phyloP scores from a whole-genome alignment of 2,113 vertebrate species.

The Ammodramus savannarum region DNA sequence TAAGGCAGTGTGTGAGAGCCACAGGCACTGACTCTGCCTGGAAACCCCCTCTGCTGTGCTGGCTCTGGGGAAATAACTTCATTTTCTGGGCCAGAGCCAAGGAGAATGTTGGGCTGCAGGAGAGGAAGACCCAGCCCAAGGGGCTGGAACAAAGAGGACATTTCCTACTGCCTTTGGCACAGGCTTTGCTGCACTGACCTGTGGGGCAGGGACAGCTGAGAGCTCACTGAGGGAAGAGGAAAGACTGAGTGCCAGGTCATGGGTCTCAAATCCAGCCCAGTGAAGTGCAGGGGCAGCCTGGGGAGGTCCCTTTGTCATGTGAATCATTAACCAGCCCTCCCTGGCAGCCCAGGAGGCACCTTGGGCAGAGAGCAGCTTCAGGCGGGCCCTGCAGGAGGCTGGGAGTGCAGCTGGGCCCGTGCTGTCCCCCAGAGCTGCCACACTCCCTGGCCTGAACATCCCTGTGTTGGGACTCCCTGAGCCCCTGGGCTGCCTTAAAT shows the following conservation, averaged over 20 bases:
- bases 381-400: neutral
- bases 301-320: neutral
- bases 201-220: accelerated
- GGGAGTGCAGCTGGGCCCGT: accelerated
- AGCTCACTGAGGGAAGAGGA: neutral
- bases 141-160: neutral
- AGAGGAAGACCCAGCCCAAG: slow-evolving; percentile 15
- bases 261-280: neutral
- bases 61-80: neutral
- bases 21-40: neutral
- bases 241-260: accelerated
- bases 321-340: neutral
- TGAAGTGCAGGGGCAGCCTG: accelerated
- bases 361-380: neutral
- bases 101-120: neutral
- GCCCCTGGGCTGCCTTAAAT: neutral
- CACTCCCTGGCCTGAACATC: neutral
- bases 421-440: accelerated
- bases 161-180: neutral
- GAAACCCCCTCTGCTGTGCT: neutral
- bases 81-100: neutral
- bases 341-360: neutral
- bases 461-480: accelerated
- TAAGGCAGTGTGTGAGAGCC: neutral
- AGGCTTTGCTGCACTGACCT: neutral